These are phyloP conservation scores for Petrocephalus schoutedeni DNA, from an alignment of 2,797 vertebrate species.

Conservation along the genomic window DNA sequence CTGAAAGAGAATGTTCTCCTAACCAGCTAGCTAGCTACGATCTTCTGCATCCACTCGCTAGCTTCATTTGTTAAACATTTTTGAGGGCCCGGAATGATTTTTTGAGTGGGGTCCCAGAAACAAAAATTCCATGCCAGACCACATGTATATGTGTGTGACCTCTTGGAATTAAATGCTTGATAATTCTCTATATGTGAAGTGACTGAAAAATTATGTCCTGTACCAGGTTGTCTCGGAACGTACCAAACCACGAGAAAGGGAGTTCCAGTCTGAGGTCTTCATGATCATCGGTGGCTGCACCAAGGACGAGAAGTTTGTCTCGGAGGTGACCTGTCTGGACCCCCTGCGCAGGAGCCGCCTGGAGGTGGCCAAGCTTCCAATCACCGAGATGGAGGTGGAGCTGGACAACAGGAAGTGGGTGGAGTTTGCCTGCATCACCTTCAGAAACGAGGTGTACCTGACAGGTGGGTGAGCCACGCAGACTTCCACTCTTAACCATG, in stretches of 20 bases:
- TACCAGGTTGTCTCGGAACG: constrained; percentile 86
- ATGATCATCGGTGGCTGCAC: constrained; percentile 96
- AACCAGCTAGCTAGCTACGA: background rate
- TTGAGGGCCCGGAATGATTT: too few species aligned
- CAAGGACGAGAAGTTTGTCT: constrained; percentile 89
- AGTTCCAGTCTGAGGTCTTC: constrained; percentile 94
- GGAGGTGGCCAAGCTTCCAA: constrained; percentile 85
- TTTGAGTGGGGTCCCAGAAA: background rate
- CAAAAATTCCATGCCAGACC: background rate
- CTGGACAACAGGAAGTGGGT: constrained; percentile 90
- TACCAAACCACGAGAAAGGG: constrained; percentile 84
- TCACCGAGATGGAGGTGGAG: constrained; percentile 80
- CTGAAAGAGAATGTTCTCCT: background rate
- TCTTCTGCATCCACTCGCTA: background rate
- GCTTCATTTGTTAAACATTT: too few species aligned
- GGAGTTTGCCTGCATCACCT: constrained; percentile 90
- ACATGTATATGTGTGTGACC: background rate
- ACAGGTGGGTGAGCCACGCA: constrained; percentile 69
- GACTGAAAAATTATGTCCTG: background rate
- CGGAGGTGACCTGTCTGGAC: constrained; percentile 92
- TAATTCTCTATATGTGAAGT: background rate
- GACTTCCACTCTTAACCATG: background rate
- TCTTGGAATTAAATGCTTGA: background rate
- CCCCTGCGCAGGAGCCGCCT: constrained; percentile 88
- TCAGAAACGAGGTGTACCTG: constrained; percentile 93